A percentile compares a stretch with the other conserved stretches of the same genome.
These are phyloP conservation scores for Agriopis marginaria DNA, from an alignment of 2,888 invertebrate species.

Conservation along the genomic window DNA sequence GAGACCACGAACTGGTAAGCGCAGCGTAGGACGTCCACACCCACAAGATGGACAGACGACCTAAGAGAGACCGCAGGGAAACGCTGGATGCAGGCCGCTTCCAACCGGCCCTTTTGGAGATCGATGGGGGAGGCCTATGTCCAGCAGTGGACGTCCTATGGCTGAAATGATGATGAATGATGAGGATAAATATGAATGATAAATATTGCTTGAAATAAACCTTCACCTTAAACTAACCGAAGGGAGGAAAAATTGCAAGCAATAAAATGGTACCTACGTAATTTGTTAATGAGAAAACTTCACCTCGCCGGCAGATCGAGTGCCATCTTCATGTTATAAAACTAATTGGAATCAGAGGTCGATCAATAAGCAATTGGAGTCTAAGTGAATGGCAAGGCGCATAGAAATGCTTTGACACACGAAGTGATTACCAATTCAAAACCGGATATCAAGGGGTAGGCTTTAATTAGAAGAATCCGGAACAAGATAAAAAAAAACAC, in stretches of 20 bases:
- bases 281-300: slow-evolving; percentile 41
- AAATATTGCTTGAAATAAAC: background rate
- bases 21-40: too few relatives aligned
- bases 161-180: too few relatives aligned
- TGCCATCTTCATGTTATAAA: slow-evolving; percentile 32
- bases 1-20: too few relatives aligned
- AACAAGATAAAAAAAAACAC: slow-evolving; percentile 36
- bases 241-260: background rate
- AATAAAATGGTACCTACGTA: slow-evolving; percentile 8
- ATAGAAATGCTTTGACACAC: slow-evolving; percentile 72
- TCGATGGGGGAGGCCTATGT: too few relatives aligned
- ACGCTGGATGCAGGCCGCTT: too few relatives aligned
- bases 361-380: slow-evolving; percentile 45
- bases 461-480: slow-evolving; percentile 77
- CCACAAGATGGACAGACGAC: too few relatives aligned
- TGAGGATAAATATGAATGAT: too few relatives aligned
- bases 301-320: slow-evolving; percentile 21
- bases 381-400: slow-evolving; percentile 44
- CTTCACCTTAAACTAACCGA: background rate
- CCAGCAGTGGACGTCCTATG: too few relatives aligned
- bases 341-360: slow-evolving; percentile 45
- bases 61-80: too few relatives aligned
- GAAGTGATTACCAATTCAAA: slow-evolving; percentile 83
- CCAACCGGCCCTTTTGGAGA: too few relatives aligned
- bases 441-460: slow-evolving; percentile 64